Base-by-base conservation (phyloP, 1,140 invertebrate genomes). In the Diorhabda sublineata region DNA sequence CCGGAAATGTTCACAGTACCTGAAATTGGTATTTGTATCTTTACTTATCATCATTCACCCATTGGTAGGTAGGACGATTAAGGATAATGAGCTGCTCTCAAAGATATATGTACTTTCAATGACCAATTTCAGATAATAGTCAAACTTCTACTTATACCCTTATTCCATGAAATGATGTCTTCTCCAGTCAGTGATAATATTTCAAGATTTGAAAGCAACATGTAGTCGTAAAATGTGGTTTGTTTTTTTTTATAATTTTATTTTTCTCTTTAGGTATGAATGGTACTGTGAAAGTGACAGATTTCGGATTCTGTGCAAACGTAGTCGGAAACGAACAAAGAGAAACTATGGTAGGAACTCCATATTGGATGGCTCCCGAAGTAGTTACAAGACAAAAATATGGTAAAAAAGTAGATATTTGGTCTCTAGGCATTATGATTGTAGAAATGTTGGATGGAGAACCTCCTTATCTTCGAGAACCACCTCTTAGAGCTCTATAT, bases 371-470 rank as follows among this genome's bases (percentile, higher is more conserved):
- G 91, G 94, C 94, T 0, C 94, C 94, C 0, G 94, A 96, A 80
- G 96, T 98, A 6, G 92, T 93, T 0, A 93, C 91, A 0, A 85
- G 91, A 63, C 92, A 93, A 74, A 90, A 92, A 66, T 94, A 93
- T 73, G 92, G 92, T 4, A 92, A 92, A 70, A 97, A 97, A 81
- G 95, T 98, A 1, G 96, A 98, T 80, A 94, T 98, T 45, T 98
- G 96, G 96, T 94, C 92, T 0, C 82, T 96, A 43, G 97, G 97
- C 9, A 98, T 99, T 61, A 98, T 99, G 96, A 95, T 94, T 2
- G 96, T 97, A 73, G 97, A 99, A 84, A 99, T 99, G 97, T 94
- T 98, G 56, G 95, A 98, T 79, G 97, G 97, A 1, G 95, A 98
- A 81, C 97, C 97, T 5, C 96, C 96, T 1, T 98, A 98, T 82